Evolutionary conservation across 1,140 invertebrate genomes (phyloP), one percentile per base, ranked within the genome.

Genomic region (Drosophila setifemur): DNA sequence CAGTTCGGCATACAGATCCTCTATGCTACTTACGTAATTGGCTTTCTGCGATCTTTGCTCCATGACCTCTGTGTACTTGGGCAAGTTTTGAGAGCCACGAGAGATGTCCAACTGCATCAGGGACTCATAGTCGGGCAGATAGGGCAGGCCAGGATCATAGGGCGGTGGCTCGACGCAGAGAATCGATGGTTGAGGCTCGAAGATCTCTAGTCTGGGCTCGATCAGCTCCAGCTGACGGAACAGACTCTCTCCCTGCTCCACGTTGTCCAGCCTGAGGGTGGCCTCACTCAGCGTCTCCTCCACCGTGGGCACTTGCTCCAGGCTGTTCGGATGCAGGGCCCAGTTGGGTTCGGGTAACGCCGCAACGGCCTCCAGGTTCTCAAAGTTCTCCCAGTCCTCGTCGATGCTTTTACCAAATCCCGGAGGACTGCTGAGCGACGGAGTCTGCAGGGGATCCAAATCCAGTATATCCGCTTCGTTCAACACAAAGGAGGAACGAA

Each of bases 311-410:
- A 68, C 18, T 7, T 72, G 66, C 19, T 83, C 73, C 4, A 69
- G 11, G 3, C 35, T 21, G 1, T 53, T 55, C 1, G 76, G 77
- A 52, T 81, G 76, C 1, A 57, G 37, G 0, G 49, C 18, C 78
- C 73, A 83, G 31, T 69, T 83, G 5, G 68, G 52, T 9, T 52
- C 49, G 0, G 73, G 70, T 4, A 63, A 7, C 5, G 35, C 29
- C 1, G 29, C 7, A 2, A 85, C 74, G 7, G 40, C 40, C 3
- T 74, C 63, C 9, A 89, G 66, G 28, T 89, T 73, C 23, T 75
- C 79, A 61, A 89, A 89, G 58, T 78, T 89, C 14, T 75, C 79
- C 88, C 88, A 89, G 31, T 89, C 88, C 18, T 89, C 88, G n/a
- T 89, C 88, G 35, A 89, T 89, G 45, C 47, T 69, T 39, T 89